Evolutionary conservation across 2,888 invertebrate genomes (phyloP), one percentile per base, ranked within the genome.

Genomic region (Psylliodes chrysocephalus): DNA sequence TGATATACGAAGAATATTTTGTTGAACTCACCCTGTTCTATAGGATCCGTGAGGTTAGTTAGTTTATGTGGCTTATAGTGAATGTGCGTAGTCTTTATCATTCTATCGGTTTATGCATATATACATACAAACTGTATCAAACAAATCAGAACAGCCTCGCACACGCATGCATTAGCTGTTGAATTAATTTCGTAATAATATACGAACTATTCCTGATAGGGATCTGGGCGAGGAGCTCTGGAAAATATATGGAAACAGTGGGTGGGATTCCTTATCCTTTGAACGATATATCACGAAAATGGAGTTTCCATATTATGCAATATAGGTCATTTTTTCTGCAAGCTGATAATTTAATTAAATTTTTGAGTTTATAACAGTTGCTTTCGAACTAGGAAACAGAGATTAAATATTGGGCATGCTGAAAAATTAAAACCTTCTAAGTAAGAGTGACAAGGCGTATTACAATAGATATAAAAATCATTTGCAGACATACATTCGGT

Each of bases 101-200:
- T 52, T 42, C 59, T 52, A 68, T 64, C 63, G 54, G 55, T 56
- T 60, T 68, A 68, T 70, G 67, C 66, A 67, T 67, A 67, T 60
- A 64, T 22, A 40, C 22, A 57, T 66, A 65, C 44, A 53, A 56
- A 64, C 67, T 64, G 35, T 67, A 68, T 67, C 65, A 62, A 63
- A 66, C 62, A 67, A 68, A 68, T 68, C 67, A 63, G 64, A 64
- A 30, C 47, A 46, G 47, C 14, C 46, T 18, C 53, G 47, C 57
- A 51, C 64, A 66, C 67, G 63, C 69, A 66, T 62, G 60, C 69
- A 63, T 62, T 61, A 46, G 44, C 61, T 53, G 52, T 55, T 62
- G 61, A 60, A 68, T 66, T 69, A 67, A 69, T 69, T 68, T 63
- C 46, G 62, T 63, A 71, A 67, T 71, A 68, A 63, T 66, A 71